These are phyloP conservation scores for Melanostoma mellinum DNA, from an alignment of 2,888 invertebrate species.

Conservation along the genomic window DNA sequence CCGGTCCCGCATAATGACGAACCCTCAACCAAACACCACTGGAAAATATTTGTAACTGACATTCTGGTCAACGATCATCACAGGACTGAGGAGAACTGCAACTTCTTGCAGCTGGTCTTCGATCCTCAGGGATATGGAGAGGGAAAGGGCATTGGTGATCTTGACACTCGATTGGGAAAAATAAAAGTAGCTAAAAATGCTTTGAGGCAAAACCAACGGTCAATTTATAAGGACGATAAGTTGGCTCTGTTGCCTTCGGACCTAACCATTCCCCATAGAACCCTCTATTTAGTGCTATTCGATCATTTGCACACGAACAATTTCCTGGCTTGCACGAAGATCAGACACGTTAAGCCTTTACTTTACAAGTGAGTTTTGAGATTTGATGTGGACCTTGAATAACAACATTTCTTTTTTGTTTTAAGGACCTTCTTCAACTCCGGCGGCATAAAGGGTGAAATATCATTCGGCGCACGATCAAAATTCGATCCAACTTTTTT, in stretches of 20 bases:
- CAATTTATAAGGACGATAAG: slow-evolving; percentile 87
- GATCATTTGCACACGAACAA: slow-evolving; percentile 89
- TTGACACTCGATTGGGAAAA: slow-evolving; percentile 89
- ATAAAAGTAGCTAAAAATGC: slow-evolving; percentile 88
- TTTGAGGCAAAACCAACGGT: slow-evolving; percentile 82
- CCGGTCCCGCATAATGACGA: slow-evolving; percentile 78
- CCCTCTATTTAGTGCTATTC: slow-evolving; percentile 91
- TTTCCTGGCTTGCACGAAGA: slow-evolving; percentile 92
- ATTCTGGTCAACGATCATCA: slow-evolving; percentile 90
- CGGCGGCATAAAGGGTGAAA: slow-evolving; percentile 90
- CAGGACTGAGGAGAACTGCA: slow-evolving; percentile 89
- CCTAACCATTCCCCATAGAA: slow-evolving; percentile 88
- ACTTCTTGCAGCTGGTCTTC: slow-evolving; percentile 91
- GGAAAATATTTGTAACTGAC: slow-evolving; percentile 95
- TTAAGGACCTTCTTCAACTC: slow-evolving; percentile 87
- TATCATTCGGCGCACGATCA: slow-evolving; percentile 90
- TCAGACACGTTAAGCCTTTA: slow-evolving; percentile 86
- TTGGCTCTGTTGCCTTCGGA: slow-evolving; percentile 88
- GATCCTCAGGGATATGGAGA: slow-evolving; percentile 89
- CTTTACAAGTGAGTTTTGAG: slow-evolving; percentile 86
- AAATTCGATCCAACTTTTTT: slow-evolving; percentile 93
- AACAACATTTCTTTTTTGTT: background rate
- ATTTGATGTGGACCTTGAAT: slow-evolving; percentile 27
- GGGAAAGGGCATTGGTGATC: slow-evolving; percentile 89
- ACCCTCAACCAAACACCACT: slow-evolving; percentile 87